Evolutionary conservation across 1,140 invertebrate species (phyloP).

Genomic region (Drosophila burlai): DNA sequence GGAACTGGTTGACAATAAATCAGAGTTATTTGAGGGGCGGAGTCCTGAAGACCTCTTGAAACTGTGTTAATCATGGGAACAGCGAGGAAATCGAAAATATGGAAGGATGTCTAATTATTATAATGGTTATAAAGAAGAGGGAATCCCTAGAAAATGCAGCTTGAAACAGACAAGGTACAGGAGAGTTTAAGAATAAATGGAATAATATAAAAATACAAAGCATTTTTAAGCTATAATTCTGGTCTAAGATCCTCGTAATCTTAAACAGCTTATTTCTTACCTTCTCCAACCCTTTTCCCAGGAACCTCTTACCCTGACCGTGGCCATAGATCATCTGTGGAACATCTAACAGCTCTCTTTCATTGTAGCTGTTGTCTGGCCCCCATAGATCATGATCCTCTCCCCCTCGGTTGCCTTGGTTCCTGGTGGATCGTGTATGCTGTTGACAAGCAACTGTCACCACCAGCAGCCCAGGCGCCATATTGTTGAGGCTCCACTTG

Average conservation of each 20-base stretch:
- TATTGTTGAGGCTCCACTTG: constrained; percentile 58
- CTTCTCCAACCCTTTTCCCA: constrained; percentile 1
- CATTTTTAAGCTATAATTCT: not conserved
- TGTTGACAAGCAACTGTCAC: constrained; percentile 79
- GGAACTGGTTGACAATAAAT: constrained; percentile 63
- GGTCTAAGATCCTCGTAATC: no score
- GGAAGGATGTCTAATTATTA: not conserved
- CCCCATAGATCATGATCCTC: constrained; percentile 52
- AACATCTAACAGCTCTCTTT: constrained; percentile 53
- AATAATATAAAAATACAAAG: not conserved
- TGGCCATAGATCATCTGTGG: constrained; percentile 40
- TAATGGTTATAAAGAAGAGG: not conserved
- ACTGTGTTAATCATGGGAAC: constrained; percentile 54
- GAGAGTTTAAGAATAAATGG: no score
- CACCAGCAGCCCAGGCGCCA: constrained; percentile 67
- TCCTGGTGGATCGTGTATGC: constrained; percentile 48
- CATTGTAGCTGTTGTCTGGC: constrained; percentile 44
- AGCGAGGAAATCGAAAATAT: not conserved
- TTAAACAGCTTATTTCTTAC: not conserved
- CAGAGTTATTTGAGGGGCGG: constrained; percentile 24
- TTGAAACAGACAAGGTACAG: not conserved
- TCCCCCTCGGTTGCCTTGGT: constrained; percentile 10
- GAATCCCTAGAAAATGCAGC: not conserved
- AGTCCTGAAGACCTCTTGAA: not conserved
- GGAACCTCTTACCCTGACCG: not conserved